Evolutionary conservation across 1,140 invertebrate species (phyloP), one percentile per base, ranked within the genome.

Genomic region (Diploscapter pachys): DNA sequence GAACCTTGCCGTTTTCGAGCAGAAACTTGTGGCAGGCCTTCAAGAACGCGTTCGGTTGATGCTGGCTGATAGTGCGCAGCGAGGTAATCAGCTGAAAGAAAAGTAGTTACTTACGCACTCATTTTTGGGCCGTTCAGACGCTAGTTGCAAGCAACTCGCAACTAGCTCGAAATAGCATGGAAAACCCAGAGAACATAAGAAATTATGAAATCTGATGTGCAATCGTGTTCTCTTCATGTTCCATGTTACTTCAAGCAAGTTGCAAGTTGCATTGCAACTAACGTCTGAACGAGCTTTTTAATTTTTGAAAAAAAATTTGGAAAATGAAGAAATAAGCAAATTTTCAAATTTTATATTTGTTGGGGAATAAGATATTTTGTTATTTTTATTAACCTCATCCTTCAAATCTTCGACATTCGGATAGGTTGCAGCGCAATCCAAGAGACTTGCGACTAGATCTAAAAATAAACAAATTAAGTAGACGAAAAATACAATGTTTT

Each of bases 11-110:
- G 49, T 76, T 76, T 53, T 76, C 62, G 4, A 76, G 51, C 4
- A 76, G 63, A 55, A 66, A 76, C 8, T 71, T 62, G 53, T 76
- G 75, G 49, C 68, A 64, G 4, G 75, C 69, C n/a, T 63, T 72
- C 8, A 76, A 63, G 3, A 76, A 59, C 13, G 66, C 65, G 50
- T 71, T 72, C 53, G 75, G 75, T 48, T 76, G 75, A 63, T 66
- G 63, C 3, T 59, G 4, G 5, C 68, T 64, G 4, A 76, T 71
- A 1, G 75, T 71, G 49, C 67, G 71, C 64, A 76, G 56, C 4
- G 69, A 72, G 13, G 71, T 71, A 57, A 63, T 52, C 9, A 76
- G 63, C 70, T 76, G 57, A 8, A 69, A 61, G 2, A 50, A 61
- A 69, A 49, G n/a, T 71, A 1, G 2, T 31, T 31, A 31, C 31